Percentiles rank a stretch among this genome's conserved stretches.
Conservation (phyloP, 2,888 invertebrate genomes). For the Mythimna albipuncta region DNA sequence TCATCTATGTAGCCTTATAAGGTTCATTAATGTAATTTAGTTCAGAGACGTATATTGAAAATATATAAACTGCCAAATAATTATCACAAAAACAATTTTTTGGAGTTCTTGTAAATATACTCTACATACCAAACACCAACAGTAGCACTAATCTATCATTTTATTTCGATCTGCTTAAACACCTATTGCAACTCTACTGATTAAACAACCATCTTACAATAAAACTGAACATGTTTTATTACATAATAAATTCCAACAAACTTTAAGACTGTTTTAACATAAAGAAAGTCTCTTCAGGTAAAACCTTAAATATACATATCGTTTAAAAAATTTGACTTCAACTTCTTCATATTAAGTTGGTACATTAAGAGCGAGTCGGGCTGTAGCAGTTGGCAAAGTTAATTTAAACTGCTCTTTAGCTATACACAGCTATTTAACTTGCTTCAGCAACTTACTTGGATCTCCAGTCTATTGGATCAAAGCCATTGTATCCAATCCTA, state of each 20-base stretch:
- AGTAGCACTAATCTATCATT: too few species aligned
- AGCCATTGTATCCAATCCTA: slow-evolving; percentile 44
- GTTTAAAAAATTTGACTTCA: slow-evolving; percentile 49
- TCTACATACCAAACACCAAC: too few species aligned
- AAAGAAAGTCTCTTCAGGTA: slow-evolving; percentile 45
- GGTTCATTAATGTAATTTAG: neutral
- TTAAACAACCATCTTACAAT: neutral
- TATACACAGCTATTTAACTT: slow-evolving; percentile 67
- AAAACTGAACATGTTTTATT: neutral
- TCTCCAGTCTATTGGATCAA: slow-evolving; percentile 40
- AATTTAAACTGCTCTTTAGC: slow-evolving; percentile 69
- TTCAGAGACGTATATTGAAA: neutral
- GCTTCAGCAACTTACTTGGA: slow-evolving; percentile 39
- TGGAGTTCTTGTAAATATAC: too few species aligned
- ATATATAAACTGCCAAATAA: too few species aligned
- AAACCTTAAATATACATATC: slow-evolving; percentile 47
- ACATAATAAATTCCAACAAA: slow-evolving; percentile 21
- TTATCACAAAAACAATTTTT: too few species aligned
- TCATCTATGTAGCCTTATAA: neutral
- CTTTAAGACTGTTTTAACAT: slow-evolving; percentile 25
- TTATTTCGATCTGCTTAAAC: neutral
- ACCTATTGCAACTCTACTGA: neutral
- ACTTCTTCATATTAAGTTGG: slow-evolving; percentile 61
- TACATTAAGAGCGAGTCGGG: slow-evolving; percentile 59
- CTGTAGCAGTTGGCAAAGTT: slow-evolving; percentile 67